phyloP scores from a whole-genome alignment of 2,888 invertebrate species.

The Heliconius ismenius region DNA sequence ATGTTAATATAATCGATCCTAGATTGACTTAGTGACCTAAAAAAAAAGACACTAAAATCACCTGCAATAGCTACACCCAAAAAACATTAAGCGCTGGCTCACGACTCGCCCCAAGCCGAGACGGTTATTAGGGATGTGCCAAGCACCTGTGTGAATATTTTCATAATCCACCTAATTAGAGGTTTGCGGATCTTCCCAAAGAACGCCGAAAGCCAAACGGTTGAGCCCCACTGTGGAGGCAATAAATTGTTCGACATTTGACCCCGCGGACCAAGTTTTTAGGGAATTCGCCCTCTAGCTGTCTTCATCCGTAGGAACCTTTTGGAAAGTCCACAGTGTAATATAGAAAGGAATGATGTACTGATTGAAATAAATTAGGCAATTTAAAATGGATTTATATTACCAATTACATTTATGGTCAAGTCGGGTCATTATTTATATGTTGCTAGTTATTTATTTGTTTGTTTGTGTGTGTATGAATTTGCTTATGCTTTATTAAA shows the following conservation, averaged over 20 bases:
- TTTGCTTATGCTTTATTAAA: not conserved
- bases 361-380: conserved; percentile 31
- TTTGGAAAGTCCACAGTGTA: conserved; percentile 63
- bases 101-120: conserved; percentile 78
- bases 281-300: conserved; percentile 75
- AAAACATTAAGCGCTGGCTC: conserved; percentile 67
- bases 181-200: conserved; percentile 80
- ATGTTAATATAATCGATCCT: conserved; percentile 54
- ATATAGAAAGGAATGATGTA: conserved; percentile 31
- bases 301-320: conserved; percentile 57
- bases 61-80: conserved; percentile 74
- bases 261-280: conserved; percentile 71
- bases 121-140: conserved; percentile 77
- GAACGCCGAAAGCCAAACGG: conserved; percentile 70
- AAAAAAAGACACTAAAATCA: conserved; percentile 58
- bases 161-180: conserved; percentile 81
- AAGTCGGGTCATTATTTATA: not conserved
- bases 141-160: conserved; percentile 82
- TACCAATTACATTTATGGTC: conserved; percentile 12
- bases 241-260: conserved; percentile 82
- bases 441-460: not conserved
- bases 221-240: conserved; percentile 76
- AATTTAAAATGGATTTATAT: conserved; percentile 18
- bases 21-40: conserved; percentile 65
- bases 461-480: not conserved